Evolutionary conservation across 2,113 vertebrate genomes (phyloP).

Genomic region (Bostrychus sinensis): DNA sequence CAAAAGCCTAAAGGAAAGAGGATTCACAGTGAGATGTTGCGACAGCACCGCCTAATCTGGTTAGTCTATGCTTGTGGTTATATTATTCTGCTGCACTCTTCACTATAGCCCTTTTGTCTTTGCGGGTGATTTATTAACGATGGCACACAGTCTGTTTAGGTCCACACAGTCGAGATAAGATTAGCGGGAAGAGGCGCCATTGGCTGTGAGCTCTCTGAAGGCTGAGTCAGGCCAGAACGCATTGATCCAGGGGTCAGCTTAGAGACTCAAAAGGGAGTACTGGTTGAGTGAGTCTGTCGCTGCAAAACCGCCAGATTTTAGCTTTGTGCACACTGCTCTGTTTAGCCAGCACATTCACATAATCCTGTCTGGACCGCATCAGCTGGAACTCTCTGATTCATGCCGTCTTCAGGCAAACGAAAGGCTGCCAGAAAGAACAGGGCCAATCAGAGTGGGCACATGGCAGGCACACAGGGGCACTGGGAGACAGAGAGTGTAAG

Average conservation of each 20-base stretch:
- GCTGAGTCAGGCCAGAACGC: slow-evolving; percentile 12
- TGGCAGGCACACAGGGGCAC: neutral
- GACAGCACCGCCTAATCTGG: slow-evolving; percentile 29
- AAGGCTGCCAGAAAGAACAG: neutral
- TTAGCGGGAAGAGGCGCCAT: slow-evolving; percentile 22
- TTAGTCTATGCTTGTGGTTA: slow-evolving; percentile 1
- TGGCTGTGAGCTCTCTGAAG: slow-evolving; percentile 31
- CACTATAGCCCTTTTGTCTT: slow-evolving; percentile 23
- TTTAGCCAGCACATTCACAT: slow-evolving; percentile 31
- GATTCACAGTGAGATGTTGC: neutral
- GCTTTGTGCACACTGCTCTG: slow-evolving; percentile 11
- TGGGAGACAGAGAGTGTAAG: neutral
- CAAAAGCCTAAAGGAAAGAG: no score
- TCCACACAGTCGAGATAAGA: slow-evolving; percentile 22
- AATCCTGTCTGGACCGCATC: slow-evolving; percentile 29
- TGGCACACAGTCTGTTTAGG: slow-evolving; percentile 17
- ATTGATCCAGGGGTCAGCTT: slow-evolving; percentile 48
- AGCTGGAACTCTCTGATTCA: neutral
- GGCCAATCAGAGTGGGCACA: neutral
- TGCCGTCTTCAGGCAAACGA: neutral
- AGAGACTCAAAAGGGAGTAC: slow-evolving; percentile 18
- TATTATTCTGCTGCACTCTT: slow-evolving; percentile 33
- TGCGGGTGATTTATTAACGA: slow-evolving; percentile 39
- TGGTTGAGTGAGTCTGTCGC: slow-evolving; percentile 20
- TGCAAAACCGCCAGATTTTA: slow-evolving; percentile 12